Conservation (phyloP, 1,140 invertebrate species). For the Platyscapa corneri region DNA sequence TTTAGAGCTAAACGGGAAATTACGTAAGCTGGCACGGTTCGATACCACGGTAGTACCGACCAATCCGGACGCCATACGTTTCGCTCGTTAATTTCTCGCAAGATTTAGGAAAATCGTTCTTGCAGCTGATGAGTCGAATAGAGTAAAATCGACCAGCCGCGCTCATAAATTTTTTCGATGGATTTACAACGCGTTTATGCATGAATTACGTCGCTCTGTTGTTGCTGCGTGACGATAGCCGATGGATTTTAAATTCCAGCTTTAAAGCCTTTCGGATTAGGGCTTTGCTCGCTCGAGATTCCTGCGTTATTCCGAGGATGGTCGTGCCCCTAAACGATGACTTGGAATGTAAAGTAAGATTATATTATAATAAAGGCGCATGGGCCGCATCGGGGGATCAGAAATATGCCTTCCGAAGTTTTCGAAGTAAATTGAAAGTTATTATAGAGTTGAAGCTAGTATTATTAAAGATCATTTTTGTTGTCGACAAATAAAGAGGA, state of each 20-base stretch:
- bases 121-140: no score
- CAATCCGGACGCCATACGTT: background rate
- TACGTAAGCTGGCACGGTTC: background rate
- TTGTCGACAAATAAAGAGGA: no score
- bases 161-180: background rate
- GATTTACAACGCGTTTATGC: background rate
- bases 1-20: background rate
- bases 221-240: background rate
- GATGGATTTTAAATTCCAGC: background rate
- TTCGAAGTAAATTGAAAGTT: no score
- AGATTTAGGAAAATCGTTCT: background rate
- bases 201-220: background rate
- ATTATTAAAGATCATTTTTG: no score
- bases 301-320: no score
- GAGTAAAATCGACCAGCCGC: background rate
- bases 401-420: no score
- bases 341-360: background rate
- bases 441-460: no score
- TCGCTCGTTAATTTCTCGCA: background rate
- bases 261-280: no score
- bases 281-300: no score
- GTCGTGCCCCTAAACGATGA: background rate
- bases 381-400: no score
- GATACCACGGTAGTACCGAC: background rate
- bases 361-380: no score